These are phyloP conservation scores for Leptinotarsa lineolata DNA, from an alignment of 1,140 invertebrate genomes.

Conservation along the genomic window DNA sequence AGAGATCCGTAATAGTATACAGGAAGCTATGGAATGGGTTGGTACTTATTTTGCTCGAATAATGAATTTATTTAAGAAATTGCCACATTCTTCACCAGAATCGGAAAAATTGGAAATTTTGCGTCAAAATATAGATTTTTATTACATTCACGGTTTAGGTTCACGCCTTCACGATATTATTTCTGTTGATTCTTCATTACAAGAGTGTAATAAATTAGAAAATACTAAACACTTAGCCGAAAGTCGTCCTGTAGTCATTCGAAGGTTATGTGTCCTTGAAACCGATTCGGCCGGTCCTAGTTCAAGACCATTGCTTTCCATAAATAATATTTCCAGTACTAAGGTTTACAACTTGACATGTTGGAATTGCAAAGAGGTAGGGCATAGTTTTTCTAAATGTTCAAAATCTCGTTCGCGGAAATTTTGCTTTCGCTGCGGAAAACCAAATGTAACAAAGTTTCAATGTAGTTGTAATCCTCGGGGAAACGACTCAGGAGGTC, in stretches of 20 bases:
- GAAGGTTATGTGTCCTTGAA: background rate
- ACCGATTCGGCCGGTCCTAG: constrained; percentile 17
- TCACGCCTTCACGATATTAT: background rate
- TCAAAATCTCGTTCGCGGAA: background rate
- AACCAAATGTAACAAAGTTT: constrained; percentile 14
- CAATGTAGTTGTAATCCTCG: constrained; percentile 5
- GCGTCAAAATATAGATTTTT: constrained; percentile 14
- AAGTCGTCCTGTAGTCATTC: background rate
- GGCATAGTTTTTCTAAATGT: constrained; percentile 17
- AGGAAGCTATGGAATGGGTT: background rate
- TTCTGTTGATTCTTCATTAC: background rate
- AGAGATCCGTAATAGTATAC: background rate
- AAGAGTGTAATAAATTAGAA: constrained; percentile 14
- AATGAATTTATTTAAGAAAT: background rate
- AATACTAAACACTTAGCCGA: constrained; percentile 13
- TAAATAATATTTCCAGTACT: constrained; percentile 8
- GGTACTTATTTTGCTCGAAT: constrained; percentile 13
- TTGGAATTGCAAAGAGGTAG: constrained; percentile 7
- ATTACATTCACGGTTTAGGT: constrained; percentile 20
- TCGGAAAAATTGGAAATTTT: constrained; percentile 8
- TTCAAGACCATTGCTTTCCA: background rate
- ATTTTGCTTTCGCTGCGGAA: constrained; percentile 21
- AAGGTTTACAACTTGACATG: constrained; percentile 2
- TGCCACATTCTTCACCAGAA: background rate
- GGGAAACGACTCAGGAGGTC: constrained; percentile 19